phyloP scores from a whole-genome alignment of 2,888 invertebrate species.

The Callosobruchus maculatus region DNA sequence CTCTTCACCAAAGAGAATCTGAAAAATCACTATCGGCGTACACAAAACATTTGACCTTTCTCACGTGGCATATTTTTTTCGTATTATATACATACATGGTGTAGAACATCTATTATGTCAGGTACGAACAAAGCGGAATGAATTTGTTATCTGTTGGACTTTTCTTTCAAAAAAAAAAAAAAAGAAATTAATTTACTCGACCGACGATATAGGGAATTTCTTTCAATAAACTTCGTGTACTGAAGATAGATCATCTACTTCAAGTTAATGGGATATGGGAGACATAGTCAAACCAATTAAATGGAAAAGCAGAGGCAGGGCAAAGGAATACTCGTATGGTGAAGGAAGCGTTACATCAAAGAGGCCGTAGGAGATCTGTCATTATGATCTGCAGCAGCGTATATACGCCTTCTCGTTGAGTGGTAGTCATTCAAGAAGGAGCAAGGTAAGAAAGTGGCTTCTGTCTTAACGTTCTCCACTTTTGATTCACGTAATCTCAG shows the following conservation, averaged over 20 bases:
- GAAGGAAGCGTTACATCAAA: not conserved
- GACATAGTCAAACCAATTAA: not conserved
- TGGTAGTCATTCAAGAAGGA: not conserved
- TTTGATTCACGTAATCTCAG: too few species aligned
- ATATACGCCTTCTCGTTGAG: not conserved
- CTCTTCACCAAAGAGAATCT: too few species aligned
- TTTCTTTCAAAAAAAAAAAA: constrained; percentile 6
- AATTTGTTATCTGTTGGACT: constrained; percentile 5
- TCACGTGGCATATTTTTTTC: too few species aligned
- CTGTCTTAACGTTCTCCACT: not conserved
- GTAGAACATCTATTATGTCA: too few species aligned
- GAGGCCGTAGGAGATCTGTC: not conserved
- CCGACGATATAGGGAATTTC: constrained; percentile 8
- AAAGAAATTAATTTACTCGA: constrained; percentile 4
- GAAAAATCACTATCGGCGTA: too few species aligned
- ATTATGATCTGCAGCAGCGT: not conserved
- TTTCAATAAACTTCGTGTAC: constrained; percentile 7
- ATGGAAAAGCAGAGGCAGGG: not conserved
- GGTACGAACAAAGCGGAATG: too few species aligned
- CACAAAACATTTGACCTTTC: too few species aligned
- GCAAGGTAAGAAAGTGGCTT: not conserved
- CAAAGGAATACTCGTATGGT: not conserved
- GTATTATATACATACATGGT: too few species aligned
- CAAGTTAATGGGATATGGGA: not conserved
- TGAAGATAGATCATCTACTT: constrained; percentile 1